Base-by-base conservation (phyloP, 2,888 invertebrate genomes). In the Sericinus montela region DNA sequence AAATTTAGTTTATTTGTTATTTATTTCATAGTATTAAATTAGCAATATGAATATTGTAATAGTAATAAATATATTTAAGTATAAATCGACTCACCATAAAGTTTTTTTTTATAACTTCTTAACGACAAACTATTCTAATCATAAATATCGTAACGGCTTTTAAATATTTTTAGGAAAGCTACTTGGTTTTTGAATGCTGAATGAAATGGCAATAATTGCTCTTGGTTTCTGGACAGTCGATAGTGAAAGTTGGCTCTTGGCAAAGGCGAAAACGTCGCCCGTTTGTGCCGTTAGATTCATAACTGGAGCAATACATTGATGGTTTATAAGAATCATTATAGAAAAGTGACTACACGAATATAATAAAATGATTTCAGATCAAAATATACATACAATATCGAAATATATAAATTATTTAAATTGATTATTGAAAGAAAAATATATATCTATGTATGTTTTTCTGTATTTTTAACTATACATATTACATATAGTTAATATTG, bases 221-320 rank as follows among this genome's bases (percentile, higher is more conserved):
- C 43, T 13, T 40, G 28, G 8, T 13, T 35, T 46, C 15, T 15
- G 23, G 58, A 62, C 57, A 53, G 48, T 42, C 57, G 55, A 77
- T 84, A 84, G 84, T 80, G 84, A 85, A 85, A 85, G 84, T 68
- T 39, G 41, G 54, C 57, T 63, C 60, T 62, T 63, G 60, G 58
- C 62, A 52, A 54, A 56, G 62, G 75, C 74, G 76, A n/a, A n/a
- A n/a, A n/a, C n/a, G 23, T 23, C 77, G 71, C 80, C 77, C 60
- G 78, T 61, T 66, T 14, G 32, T 39, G n/a, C 16, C 34, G 16
- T 46, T 46, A 39, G 23, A 3, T 16, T 6, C 1, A 28, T 19
- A 48, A 42, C 29, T 48, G 14, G 41, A 16, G 23, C 46, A 36
- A 7, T 9, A 19, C 37, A n/a, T 13, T 42, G 9, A 36, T 36